A percentile compares a stretch with the other conserved stretches of the same genome.
Evolutionary conservation across 2,113 vertebrate species (phyloP).

Genomic region (Oophaga pumilio): DNA sequence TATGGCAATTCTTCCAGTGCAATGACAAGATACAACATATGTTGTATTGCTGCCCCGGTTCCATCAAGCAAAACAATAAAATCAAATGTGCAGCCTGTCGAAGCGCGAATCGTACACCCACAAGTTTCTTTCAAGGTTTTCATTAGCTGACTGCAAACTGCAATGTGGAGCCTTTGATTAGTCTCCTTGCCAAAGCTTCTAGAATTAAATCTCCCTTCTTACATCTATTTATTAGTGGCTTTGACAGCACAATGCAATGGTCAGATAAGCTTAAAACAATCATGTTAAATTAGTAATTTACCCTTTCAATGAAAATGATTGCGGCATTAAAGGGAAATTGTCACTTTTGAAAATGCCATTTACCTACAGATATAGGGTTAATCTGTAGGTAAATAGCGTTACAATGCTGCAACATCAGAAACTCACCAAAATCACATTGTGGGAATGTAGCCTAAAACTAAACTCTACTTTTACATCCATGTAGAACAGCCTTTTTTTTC

Average conservation of each 20-base stretch:
- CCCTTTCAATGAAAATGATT: not conserved
- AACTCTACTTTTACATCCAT: too few relatives aligned
- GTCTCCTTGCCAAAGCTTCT: not conserved
- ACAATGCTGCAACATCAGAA: too few relatives aligned
- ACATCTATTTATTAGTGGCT: not conserved
- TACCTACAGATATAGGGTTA: too few relatives aligned
- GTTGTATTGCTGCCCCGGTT: not conserved
- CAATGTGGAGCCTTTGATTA: slow-evolving; percentile 1
- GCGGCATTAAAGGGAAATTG: not conserved
- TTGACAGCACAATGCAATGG: slow-evolving; percentile 12
- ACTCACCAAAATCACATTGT: too few relatives aligned
- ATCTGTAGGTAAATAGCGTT: too few relatives aligned
- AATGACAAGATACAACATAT: not conserved
- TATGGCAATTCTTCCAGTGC: not conserved
- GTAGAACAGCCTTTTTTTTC: too few relatives aligned
- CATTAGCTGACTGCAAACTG: slow-evolving; percentile 14
- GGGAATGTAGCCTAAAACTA: too few relatives aligned
- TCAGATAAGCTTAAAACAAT: not conserved
- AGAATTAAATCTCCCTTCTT: not conserved
- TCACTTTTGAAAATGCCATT: too few relatives aligned
- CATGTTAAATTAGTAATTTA: not conserved
- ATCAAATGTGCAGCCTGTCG: not conserved
- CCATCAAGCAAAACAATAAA: slow-evolving; percentile 21
- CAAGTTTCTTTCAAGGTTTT: slow-evolving; percentile 19
- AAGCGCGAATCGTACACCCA: not conserved